Percentiles rank a stretch among this genome's conserved stretches.
These are phyloP conservation scores for Falcunculus frontatus DNA, from an alignment of 2,113 vertebrate species.

Conservation along the genomic window DNA sequence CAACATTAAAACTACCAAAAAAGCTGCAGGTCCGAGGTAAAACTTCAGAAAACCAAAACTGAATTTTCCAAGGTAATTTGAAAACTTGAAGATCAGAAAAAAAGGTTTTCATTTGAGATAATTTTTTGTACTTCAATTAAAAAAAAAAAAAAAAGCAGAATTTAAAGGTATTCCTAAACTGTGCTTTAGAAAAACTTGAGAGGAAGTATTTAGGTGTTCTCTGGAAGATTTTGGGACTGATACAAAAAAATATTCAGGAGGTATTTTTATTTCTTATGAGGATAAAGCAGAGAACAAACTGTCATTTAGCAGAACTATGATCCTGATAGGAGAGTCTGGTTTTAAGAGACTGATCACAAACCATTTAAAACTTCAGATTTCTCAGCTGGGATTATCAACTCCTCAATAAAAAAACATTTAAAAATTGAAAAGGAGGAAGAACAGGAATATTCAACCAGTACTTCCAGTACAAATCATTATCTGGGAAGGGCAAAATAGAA, in stretches of 20 bases:
- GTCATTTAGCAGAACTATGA: neutral
- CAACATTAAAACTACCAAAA: neutral
- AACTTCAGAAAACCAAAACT: neutral
- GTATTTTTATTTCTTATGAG: neutral
- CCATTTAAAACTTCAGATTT: neutral
- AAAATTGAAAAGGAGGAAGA: neutral
- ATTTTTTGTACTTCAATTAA: neutral
- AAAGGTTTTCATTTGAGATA: neutral
- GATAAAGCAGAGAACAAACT: neutral
- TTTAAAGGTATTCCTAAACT: neutral
- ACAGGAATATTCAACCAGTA: neutral
- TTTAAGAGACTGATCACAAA: neutral
- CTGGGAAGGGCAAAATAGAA: neutral
- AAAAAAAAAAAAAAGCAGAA: neutral
- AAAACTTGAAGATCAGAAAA: neutral
- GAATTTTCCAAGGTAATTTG: neutral
- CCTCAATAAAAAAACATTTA: neutral
- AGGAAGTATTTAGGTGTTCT: neutral
- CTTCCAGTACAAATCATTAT: neutral
- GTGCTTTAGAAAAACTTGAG: neutral
- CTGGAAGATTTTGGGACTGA: neutral
- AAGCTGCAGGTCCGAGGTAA: neutral
- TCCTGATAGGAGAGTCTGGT: neutral
- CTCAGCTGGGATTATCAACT: neutral
- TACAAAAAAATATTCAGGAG: neutral